Evolutionary conservation across 2,113 vertebrate genomes (phyloP).

Genomic region (Coptodon rendalli): DNA sequence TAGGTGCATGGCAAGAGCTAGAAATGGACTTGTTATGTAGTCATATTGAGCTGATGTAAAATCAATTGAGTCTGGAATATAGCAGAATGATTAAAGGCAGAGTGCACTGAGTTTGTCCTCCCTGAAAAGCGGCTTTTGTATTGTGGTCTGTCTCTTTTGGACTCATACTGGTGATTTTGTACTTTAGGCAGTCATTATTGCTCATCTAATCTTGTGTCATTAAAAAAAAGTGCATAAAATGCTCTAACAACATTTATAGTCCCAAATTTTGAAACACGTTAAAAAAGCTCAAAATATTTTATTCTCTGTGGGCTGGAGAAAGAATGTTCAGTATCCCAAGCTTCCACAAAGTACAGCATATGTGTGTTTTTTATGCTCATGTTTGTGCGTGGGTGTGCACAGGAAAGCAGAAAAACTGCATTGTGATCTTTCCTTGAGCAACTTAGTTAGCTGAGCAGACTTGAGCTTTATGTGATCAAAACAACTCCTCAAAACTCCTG

Average conservation of each 20-base stretch:
- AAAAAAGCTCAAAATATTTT: not conserved
- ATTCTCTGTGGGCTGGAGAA: conserved; percentile 16
- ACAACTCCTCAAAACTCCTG: not conserved
- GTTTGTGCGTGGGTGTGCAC: conserved; percentile 13
- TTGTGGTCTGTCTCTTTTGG: conserved; percentile 61
- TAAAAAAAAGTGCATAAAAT: not conserved
- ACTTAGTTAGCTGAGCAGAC: conserved; percentile 1
- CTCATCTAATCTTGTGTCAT: not conserved
- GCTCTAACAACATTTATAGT: not conserved
- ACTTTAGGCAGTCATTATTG: not conserved
- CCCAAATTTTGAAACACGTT: not conserved
- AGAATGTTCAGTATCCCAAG: conserved; percentile 28
- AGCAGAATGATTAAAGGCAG: conserved; percentile 82
- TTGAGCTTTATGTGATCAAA: conserved; percentile 29
- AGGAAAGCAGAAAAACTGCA: not conserved
- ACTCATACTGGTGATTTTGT: not conserved
- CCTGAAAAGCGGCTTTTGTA: conserved; percentile 61
- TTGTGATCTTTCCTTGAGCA: conserved; percentile 24
- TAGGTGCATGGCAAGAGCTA: conserved; percentile 66
- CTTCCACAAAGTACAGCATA: not conserved
- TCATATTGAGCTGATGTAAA: conserved; percentile 82
- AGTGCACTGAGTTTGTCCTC: conserved; percentile 75
- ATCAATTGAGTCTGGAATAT: conserved; percentile 83
- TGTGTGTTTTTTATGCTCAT: conserved; percentile 4
- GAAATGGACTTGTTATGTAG: conserved; percentile 78